These are phyloP conservation scores for Hirtodrosophila alboralis DNA, from an alignment of 2,888 invertebrate species.

Conservation along the genomic window DNA sequence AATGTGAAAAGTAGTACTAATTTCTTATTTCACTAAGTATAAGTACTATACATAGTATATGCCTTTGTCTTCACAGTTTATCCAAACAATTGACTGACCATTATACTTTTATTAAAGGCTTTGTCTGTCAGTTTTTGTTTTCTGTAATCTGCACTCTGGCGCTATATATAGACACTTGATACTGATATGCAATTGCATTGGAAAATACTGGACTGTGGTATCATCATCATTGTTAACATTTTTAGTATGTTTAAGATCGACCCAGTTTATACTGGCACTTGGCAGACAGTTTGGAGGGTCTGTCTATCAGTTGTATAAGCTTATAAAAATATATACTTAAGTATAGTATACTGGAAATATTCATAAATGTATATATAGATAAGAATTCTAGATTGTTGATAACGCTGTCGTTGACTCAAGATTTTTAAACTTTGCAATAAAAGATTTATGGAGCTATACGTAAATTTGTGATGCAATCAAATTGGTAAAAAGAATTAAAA, in stretches of 20 bases:
- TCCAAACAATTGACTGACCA: conserved; percentile 23
- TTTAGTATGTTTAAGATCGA: conserved; percentile 33
- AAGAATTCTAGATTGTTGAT: conserved; percentile 44
- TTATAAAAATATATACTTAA: conserved; percentile 8
- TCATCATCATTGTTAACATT: conserved; percentile 11
- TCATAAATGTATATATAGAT: conserved; percentile 28
- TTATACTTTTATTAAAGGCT: too few species aligned
- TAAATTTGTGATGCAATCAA: conserved; percentile 6
- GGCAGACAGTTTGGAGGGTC: conserved; percentile 56
- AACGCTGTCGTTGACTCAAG: conserved; percentile 32
- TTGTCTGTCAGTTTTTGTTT: conserved; percentile 5
- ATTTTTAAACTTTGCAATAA: conserved; percentile 16
- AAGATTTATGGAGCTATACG: conserved; percentile 17
- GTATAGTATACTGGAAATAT: conserved; percentile 4
- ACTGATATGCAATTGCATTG: conserved; percentile 17
- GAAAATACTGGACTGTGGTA: conserved; percentile 14
- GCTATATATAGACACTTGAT: conserved; percentile 39
- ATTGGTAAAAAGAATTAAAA: background rate
- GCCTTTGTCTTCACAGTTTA: too few species aligned
- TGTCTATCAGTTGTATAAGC: conserved; percentile 23
- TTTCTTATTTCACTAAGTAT: too few species aligned
- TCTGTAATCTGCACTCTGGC: conserved; percentile 11
- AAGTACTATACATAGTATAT: too few species aligned
- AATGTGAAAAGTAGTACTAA: too few species aligned
- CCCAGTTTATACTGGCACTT: conserved; percentile 59